Base-by-base conservation (phyloP, 1,140 invertebrate species). In the Drosophila pseudoananassae region DNA sequence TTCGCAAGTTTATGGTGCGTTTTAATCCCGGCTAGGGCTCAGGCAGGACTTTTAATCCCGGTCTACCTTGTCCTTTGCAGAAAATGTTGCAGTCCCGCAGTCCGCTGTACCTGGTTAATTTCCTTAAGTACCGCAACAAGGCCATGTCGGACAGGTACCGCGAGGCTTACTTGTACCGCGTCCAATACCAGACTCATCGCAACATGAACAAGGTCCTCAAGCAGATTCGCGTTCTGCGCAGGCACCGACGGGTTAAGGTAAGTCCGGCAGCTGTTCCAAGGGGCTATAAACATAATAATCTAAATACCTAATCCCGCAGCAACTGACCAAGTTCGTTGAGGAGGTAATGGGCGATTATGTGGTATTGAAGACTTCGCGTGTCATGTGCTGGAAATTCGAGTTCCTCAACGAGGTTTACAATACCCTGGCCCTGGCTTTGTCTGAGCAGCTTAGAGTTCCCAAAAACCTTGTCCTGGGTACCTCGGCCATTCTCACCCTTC, bases 351-450 rank as follows among this genome's bases (percentile, higher is more conserved):
- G 90, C 7, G 77, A 88, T 27, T 91, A 91, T 60, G 81, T 90
- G 27, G 76, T 85, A 1, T 23, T 76, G 1, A 91, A 91, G 29
- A 88, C 78, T 9, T 52, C 76, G 23, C 85, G 90, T 4, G 79
- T 91, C 5, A 91, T 91, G 90, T 91, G 90, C 46, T 91, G 90
- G 85, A 91, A 91, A 56, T 91, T 91, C 20, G 77, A 91, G 40
- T 91, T 91, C 8, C 68, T 82, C 6, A 90, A 88, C 33, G 90
- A 91, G 40, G 80, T 91, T 0, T 91, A 91, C 51, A 91, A 91
- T 33, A 88, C 55, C 0, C 15, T 91, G 14, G 90, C 69, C 0
- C 36, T 91, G 54, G 76, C 90, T 0, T 51, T 88, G 23, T 47
- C 61, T 5, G 90, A 90, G 3, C 75, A 90, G 4, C 70, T 76